phyloP scores from a whole-genome alignment of 92 coral and sea anemone species.

The Paragorgia papillata region DNA sequence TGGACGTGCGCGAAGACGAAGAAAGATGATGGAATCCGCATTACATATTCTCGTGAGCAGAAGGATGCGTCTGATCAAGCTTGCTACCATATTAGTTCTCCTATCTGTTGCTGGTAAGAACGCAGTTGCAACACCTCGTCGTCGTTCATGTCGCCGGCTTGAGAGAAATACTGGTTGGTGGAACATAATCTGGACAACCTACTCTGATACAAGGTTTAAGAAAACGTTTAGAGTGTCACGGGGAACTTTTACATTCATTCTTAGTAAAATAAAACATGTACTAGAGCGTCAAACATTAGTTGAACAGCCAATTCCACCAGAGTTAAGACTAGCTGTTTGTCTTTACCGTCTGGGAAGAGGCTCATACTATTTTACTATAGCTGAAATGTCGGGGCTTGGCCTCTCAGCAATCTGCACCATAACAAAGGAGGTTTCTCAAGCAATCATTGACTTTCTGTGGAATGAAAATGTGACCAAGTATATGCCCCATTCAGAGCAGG shows the following conservation, averaged over 20 bases:
- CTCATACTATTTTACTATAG: slow-evolving; percentile 18
- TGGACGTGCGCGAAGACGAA: slow-evolving; percentile 3
- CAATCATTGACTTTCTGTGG: not conserved
- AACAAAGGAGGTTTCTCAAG: not conserved
- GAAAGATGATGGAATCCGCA: not conserved
- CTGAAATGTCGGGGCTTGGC: not conserved
- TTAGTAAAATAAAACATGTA: not conserved
- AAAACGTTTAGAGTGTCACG: slow-evolving; percentile 20
- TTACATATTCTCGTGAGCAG: not conserved
- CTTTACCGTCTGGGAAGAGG: slow-evolving; percentile 29
- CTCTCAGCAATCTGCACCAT: not conserved
- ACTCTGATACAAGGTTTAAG: slow-evolving; percentile 21
- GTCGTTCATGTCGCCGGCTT: slow-evolving; percentile 21
- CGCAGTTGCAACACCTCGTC: not conserved
- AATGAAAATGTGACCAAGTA: not conserved
- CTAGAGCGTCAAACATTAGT: not conserved
- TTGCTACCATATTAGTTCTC: not conserved
- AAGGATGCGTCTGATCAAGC: not conserved
- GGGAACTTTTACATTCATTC: slow-evolving; percentile 2
- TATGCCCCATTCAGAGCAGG: slow-evolving; percentile 13
- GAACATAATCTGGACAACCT: slow-evolving; percentile 10
- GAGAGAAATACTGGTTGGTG: slow-evolving; percentile 15
- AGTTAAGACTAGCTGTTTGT: slow-evolving; percentile 12
- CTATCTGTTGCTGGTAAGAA: slow-evolving; percentile 12
- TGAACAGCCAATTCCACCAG: slow-evolving; percentile 30